Percentiles rank a stretch among this genome's conserved stretches.
phyloP scores from a whole-genome alignment of 2,113 vertebrate genomes.

The Pachycephala philippinensis region DNA sequence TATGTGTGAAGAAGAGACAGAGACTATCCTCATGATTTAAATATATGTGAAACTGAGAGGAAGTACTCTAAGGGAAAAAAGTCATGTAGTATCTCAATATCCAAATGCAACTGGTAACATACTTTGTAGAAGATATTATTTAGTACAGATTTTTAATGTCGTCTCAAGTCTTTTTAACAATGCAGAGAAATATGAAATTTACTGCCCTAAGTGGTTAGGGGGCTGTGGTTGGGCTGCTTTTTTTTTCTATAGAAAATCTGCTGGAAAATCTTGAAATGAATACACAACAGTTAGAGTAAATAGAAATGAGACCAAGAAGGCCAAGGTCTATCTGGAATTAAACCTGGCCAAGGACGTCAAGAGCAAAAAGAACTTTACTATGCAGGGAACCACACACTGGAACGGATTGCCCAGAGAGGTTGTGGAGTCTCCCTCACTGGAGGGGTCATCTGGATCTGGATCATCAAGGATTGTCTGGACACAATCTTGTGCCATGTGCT shows the following conservation, averaged over 20 bases:
- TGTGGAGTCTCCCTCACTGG: not conserved
- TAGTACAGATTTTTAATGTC: not conserved
- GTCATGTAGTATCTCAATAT: not conserved
- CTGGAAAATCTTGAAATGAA: not conserved
- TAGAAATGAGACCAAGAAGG: not conserved
- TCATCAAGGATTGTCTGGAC: fast-evolving
- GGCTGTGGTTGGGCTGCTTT: not conserved
- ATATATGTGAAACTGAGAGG: not conserved
- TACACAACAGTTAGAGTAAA: not conserved
- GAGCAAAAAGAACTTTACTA: not conserved
- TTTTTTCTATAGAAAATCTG: not conserved
- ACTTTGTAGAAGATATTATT: not conserved
- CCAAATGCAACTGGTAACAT: not conserved
- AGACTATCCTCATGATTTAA: not conserved
- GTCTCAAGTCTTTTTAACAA: not conserved
- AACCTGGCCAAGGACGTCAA: not conserved
- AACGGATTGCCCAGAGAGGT: not conserved
- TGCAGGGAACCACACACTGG: not conserved
- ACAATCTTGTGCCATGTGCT: not conserved
- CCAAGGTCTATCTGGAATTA: not conserved
- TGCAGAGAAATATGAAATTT: not conserved
- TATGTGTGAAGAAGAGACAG: not conserved
- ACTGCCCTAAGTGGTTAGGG: not conserved
- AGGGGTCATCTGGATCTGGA: no score
- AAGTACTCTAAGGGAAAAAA: not conserved